phyloP scores from a whole-genome alignment of 2,888 invertebrate genomes.

The Hirudinaria manillensis region DNA sequence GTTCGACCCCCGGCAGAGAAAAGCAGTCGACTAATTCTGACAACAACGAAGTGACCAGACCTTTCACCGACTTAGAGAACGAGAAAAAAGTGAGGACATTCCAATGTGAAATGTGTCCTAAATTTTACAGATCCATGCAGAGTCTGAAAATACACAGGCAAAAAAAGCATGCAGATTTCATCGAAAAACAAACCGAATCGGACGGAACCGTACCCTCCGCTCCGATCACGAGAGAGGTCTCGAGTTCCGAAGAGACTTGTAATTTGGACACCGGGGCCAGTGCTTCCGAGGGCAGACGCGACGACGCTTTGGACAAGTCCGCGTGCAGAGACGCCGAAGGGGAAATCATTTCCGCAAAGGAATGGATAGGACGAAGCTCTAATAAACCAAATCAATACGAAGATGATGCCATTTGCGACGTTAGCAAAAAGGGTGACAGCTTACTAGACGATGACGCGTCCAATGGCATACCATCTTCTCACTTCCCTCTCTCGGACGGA shows the following conservation, averaged over 20 bases:
- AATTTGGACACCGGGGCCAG: neutral
- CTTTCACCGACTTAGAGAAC: conserved; percentile 37
- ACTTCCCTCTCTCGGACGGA: conserved; percentile 22
- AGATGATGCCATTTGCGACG: neutral
- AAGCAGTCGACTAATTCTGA: too few relatives aligned
- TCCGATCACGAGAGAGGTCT: neutral
- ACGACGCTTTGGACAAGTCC: neutral
- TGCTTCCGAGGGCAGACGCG: neutral
- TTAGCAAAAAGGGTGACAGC: too few relatives aligned
- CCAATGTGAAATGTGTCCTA: conserved; percentile 48
- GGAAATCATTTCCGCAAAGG: neutral
- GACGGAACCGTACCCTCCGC: neutral
- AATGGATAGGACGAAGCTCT: neutral
- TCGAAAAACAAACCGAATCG: neutral
- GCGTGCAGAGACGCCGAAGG: neutral
- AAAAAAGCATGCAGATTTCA: conserved; percentile 17
- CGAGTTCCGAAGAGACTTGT: neutral
- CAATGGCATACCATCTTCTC: conserved; percentile 2
- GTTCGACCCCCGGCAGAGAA: conserved; percentile 22
- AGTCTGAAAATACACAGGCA: conserved; percentile 27
- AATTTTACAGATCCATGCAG: conserved; percentile 43
- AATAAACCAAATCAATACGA: too few relatives aligned
- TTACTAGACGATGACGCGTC: neutral
- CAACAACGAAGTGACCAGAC: neutral
- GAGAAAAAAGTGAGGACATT: conserved; percentile 46